These are phyloP conservation scores for Ictalurus furcatus DNA, from an alignment of 2,113 vertebrate genomes.

Conservation along the genomic window DNA sequence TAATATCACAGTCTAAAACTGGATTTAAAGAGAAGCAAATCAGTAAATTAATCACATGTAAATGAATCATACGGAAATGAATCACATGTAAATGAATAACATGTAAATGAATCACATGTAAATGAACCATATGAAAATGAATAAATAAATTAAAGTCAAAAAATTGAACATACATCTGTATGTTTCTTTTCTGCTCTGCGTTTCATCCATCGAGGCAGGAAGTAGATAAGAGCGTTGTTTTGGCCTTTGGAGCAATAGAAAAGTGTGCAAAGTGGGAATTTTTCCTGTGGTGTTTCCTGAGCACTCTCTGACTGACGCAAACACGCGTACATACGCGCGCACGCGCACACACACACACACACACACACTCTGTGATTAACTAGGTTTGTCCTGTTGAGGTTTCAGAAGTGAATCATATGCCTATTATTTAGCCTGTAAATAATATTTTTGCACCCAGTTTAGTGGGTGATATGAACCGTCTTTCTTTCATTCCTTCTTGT, in stretches of 20 bases:
- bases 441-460: not conserved
- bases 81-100: too few relatives aligned
- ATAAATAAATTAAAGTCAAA: too few relatives aligned
- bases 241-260: slow-evolving; percentile 35
- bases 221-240: slow-evolving; percentile 37
- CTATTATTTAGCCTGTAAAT: not conserved
- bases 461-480: not conserved
- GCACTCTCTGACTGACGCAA: slow-evolving; percentile 28
- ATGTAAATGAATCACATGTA: too few relatives aligned
- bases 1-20: too few relatives aligned
- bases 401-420: not conserved
- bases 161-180: not conserved
- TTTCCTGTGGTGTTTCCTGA: slow-evolving; percentile 49
- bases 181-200: not conserved
- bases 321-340: not conserved
- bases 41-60: too few relatives aligned
- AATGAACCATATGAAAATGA: too few relatives aligned
- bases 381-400: slow-evolving; percentile 5
- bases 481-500: not conserved
- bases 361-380: not conserved
- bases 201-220: slow-evolving; percentile 30
- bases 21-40: too few relatives aligned
- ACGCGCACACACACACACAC: slow-evolving; percentile 5
- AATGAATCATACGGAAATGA: too few relatives aligned
- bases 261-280: not conserved